These are phyloP conservation scores for Helogale parvula DNA, from an alignment of 2,113 vertebrate species.

Conservation along the genomic window DNA sequence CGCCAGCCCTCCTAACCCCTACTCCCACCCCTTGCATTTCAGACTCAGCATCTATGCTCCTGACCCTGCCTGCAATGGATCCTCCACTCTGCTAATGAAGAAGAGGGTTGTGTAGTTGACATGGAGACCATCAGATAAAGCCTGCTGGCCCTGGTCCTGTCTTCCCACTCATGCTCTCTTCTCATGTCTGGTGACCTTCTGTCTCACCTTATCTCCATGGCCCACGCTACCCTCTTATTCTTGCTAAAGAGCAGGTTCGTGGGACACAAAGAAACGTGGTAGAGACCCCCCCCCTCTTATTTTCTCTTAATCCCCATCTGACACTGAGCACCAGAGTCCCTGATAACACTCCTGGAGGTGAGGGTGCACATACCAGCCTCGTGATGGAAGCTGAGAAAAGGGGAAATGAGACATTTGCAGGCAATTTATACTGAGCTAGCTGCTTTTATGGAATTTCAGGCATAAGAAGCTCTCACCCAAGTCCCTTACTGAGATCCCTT, in stretches of 20 bases:
- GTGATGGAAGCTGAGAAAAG: not conserved
- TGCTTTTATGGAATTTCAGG: not conserved
- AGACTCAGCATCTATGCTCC: not conserved
- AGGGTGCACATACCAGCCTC: fast-evolving
- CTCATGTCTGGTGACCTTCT: conserved; percentile 6
- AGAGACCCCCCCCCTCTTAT: not conserved
- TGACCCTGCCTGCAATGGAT: not conserved
- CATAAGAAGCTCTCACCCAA: not conserved
- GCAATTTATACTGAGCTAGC: not conserved
- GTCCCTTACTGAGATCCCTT: not conserved
- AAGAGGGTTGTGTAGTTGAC: not conserved
- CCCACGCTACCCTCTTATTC: not conserved
- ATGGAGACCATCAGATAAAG: conserved; percentile 2
- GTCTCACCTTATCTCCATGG: not conserved
- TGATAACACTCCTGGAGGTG: not conserved
- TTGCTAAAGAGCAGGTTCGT: not conserved
- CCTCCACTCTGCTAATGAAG: not conserved
- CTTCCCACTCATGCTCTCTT: not conserved
- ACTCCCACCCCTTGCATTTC: not conserved
- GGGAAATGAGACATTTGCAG: not conserved
- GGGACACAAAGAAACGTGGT: not conserved
- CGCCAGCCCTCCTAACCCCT: not conserved
- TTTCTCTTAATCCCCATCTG: not conserved
- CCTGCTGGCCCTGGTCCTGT: not conserved
- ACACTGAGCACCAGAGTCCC: not conserved